phyloP scores from a whole-genome alignment of 2,797 vertebrate species.

The Fringilla coelebs region DNA sequence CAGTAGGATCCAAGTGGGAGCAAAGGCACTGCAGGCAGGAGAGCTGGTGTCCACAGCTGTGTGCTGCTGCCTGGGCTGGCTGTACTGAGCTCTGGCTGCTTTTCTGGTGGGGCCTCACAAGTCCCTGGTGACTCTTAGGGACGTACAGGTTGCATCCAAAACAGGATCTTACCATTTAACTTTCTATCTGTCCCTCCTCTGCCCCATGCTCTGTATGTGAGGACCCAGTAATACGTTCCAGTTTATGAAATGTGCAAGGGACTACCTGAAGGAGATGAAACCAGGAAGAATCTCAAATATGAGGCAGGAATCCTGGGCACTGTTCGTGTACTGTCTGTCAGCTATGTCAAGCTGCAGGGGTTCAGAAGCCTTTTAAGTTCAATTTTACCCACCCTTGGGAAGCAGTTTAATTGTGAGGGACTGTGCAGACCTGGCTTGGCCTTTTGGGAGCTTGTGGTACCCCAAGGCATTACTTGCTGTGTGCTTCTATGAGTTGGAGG shows the following conservation, averaged over 20 bases:
- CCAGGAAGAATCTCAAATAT: background rate
- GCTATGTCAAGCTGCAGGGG: background rate
- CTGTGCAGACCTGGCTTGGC: background rate
- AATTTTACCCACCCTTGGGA: background rate
- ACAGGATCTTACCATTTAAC: background rate
- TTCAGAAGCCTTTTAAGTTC: background rate
- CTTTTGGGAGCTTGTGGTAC: background rate
- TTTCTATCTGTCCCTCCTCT: background rate
- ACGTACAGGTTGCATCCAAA: background rate
- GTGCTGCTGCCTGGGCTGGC: background rate
- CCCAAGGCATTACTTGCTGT: background rate
- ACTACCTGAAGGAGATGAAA: background rate
- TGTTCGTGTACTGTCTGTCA: background rate
- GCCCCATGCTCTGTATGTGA: fast-evolving
- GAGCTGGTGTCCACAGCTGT: background rate
- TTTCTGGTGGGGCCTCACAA: background rate
- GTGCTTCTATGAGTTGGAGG: background rate
- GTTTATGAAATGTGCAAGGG: background rate
- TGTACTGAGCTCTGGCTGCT: background rate
- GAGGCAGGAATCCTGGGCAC: background rate
- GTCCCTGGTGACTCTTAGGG: background rate
- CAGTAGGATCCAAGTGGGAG: background rate
- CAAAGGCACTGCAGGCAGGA: background rate
- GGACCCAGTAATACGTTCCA: fast-evolving
- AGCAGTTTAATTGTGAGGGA: background rate